Conservation (phyloP, 2,888 invertebrate genomes). For the Calameuta idolon region DNA sequence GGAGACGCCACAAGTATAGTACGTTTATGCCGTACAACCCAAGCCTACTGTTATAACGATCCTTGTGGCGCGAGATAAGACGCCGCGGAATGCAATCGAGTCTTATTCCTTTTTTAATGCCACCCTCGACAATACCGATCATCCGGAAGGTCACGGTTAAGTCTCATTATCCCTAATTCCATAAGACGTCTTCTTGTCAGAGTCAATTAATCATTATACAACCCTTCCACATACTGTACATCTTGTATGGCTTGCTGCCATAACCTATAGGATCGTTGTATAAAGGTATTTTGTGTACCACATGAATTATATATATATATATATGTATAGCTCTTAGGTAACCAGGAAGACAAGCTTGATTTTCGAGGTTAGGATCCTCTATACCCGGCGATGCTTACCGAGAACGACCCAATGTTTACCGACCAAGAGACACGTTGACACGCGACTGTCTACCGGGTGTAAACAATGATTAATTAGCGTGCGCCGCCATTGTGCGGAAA, state of each 20-base stretch:
- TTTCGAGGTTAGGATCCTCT: background rate
- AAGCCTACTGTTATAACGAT: constrained; percentile 60
- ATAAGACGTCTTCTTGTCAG: constrained; percentile 17
- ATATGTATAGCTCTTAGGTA: background rate
- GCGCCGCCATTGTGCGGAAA: constrained; percentile 40
- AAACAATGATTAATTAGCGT: constrained; percentile 57
- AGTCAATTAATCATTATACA: background rate
- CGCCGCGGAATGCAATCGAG: constrained; percentile 37
- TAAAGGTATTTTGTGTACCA: background rate
- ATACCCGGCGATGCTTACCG: background rate
- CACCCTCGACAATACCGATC: background rate
- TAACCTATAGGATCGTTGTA: background rate
- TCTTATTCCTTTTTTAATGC: constrained; percentile 6
- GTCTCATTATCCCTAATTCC: constrained; percentile 35
- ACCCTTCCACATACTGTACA: background rate
- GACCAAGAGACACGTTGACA: constrained; percentile 31
- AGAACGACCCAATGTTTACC: constrained; percentile 23
- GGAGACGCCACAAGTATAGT: constrained; percentile 42
- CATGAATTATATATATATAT: background rate
- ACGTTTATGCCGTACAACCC: constrained; percentile 34
- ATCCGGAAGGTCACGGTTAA: background rate
- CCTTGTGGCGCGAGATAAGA: constrained; percentile 43
- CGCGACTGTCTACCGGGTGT: constrained; percentile 36
- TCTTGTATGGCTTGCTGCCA: background rate
- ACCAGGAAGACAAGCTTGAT: background rate